A percentile compares a stretch with the other conserved stretches of the same genome.
Evolutionary conservation across 2,888 invertebrate genomes (phyloP).

Genomic region (Coelopa pilipes): DNA sequence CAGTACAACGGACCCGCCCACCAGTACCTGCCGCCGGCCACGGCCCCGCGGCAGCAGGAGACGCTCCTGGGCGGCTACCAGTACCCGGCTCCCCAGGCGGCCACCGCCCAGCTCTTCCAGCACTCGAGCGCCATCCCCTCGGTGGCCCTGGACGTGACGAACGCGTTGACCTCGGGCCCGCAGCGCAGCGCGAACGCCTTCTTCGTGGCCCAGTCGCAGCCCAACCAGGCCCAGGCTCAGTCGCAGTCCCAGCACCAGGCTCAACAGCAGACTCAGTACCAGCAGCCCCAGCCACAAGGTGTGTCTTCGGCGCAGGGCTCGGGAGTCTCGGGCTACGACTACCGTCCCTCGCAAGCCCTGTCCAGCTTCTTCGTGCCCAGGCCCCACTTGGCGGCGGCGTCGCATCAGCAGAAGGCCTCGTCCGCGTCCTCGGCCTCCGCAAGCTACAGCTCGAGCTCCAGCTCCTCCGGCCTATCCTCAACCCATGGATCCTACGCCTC

Average conservation of each 20-base stretch:
- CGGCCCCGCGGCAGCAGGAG: not conserved
- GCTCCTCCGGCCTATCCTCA: not conserved
- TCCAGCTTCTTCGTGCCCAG: too few species aligned
- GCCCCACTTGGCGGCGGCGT: too few species aligned
- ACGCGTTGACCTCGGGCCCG: not conserved
- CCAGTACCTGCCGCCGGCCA: not conserved
- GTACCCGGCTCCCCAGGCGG: not conserved
- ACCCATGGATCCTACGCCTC: too few species aligned
- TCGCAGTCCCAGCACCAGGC: not conserved
- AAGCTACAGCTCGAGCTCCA: not conserved
- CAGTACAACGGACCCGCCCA: not conserved
- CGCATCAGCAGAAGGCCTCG: not conserved
- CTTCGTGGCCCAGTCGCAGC: not conserved
- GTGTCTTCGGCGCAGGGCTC: too few species aligned
- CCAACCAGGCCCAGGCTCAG: not conserved
- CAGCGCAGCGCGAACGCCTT: not conserved
- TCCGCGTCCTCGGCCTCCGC: not conserved
- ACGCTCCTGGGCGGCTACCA: conserved; percentile 3
- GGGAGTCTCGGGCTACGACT: too few species aligned
- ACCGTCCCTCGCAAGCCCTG: too few species aligned
- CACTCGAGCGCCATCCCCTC: not conserved
- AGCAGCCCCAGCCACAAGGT: not conserved
- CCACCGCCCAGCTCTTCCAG: not conserved
- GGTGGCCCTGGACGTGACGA: not conserved
- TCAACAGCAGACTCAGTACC: not conserved